Conservation (phyloP, 2,797 vertebrate genomes). For the Triplophysa yarkandensis region DNA sequence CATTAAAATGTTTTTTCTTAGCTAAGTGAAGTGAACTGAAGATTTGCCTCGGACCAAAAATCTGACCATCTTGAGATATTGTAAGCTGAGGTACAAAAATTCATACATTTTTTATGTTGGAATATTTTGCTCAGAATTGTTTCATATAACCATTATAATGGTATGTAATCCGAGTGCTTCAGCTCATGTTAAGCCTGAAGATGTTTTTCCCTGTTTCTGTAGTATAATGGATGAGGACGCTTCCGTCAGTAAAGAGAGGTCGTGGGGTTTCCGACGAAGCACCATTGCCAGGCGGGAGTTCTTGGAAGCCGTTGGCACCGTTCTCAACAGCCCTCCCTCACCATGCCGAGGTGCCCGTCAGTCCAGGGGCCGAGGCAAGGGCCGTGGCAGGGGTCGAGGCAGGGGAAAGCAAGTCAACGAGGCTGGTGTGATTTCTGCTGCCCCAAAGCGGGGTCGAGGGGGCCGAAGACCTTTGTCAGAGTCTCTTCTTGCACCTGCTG, state of each 20-base stretch:
- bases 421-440: conserved; percentile 60
- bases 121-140: neutral
- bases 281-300: conserved; percentile 91
- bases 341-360: conserved; percentile 77
- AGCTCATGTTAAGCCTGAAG: too few relatives aligned
- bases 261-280: conserved; percentile 93
- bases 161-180: neutral
- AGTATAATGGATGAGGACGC: conserved; percentile 20
- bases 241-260: conserved; percentile 69
- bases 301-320: conserved; percentile 74
- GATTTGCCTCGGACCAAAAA: too few relatives aligned
- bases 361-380: conserved; percentile 71
- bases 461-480: conserved; percentile 71
- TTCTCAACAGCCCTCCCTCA: conserved; percentile 68
- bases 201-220: neutral
- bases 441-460: conserved; percentile 68
- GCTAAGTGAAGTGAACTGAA: too few relatives aligned
- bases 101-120: neutral
- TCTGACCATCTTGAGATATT: neutral
- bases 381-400: conserved; percentile 54
- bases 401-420: conserved; percentile 38
- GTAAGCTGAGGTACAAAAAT: neutral
- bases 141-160: neutral
- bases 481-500: conserved; percentile 77
- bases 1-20: neutral